Conservation (phyloP, 1,140 invertebrate genomes). For the Drosophila kurseongensis region DNA sequence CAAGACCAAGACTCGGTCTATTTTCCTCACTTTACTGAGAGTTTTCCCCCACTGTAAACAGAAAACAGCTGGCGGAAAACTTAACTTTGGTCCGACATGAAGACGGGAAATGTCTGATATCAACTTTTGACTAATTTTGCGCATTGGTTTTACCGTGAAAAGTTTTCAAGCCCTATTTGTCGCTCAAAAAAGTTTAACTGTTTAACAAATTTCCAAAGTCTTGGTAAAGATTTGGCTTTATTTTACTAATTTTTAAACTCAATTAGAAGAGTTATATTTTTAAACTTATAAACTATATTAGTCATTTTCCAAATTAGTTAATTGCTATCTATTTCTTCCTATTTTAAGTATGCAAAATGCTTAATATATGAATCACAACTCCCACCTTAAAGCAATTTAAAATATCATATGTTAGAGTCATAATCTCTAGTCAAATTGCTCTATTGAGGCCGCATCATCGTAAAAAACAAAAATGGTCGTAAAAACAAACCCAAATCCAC, state of each 20-base stretch:
- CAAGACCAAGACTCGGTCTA: background rate
- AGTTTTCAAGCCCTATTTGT: slow-evolving; percentile 6
- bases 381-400: slow-evolving; percentile 5
- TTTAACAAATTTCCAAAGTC: background rate
- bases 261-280: too few species aligned
- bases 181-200: background rate
- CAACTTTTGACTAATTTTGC: slow-evolving; percentile 8
- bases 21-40: slow-evolving; percentile 12
- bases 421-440: slow-evolving; percentile 45
- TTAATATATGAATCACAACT: slow-evolving; percentile 40
- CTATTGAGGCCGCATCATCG: slow-evolving; percentile 43
- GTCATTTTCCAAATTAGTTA: background rate
- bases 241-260: too few species aligned
- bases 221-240: too few species aligned
- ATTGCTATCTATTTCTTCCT: background rate
- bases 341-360: slow-evolving; percentile 20
- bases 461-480: slow-evolving; percentile 50
- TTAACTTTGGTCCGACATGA: background rate
- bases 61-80: slow-evolving; percentile 65
- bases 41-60: slow-evolving; percentile 58
- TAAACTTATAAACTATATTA: too few species aligned
- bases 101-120: slow-evolving; percentile 13
- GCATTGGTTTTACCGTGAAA: background rate
- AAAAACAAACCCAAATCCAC: slow-evolving; percentile 31
- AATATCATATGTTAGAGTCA: slow-evolving; percentile 20